These are phyloP conservation scores for Drosophila fungiperda DNA, from an alignment of 2,888 invertebrate genomes.

Conservation along the genomic window DNA sequence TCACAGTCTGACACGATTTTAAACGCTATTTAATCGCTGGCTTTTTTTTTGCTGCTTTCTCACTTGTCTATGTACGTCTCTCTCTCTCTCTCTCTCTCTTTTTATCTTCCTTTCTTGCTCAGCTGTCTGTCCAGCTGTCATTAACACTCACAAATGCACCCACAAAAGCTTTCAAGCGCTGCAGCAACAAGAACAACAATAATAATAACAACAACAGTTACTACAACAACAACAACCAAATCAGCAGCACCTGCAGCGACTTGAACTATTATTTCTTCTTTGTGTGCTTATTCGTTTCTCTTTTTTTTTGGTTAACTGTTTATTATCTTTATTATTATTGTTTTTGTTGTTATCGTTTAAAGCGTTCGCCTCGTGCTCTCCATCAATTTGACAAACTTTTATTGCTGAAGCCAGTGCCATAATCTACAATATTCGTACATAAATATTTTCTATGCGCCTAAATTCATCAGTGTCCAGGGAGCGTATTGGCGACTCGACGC, in stretches of 20 bases:
- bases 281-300: conserved; percentile 12
- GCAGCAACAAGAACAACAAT: conserved; percentile 34
- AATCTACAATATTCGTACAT: conserved; percentile 37
- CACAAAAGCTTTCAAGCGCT: conserved; percentile 32
- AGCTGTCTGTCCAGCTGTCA: conserved; percentile 62
- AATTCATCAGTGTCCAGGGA: conserved; percentile 84
- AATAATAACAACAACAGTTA: conserved; percentile 24
- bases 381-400: conserved; percentile 11
- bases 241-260: conserved; percentile 8
- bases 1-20: conserved; percentile 31
- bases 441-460: conserved; percentile 75
- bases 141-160: conserved; percentile 38
- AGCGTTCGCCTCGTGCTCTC: conserved; percentile 21
- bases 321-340: conserved; percentile 22
- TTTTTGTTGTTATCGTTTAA: conserved; percentile 45
- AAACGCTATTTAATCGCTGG: conserved; percentile 54
- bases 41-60: conserved; percentile 43
- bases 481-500: conserved; percentile 53
- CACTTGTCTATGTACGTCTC: conserved; percentile 15
- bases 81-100: conserved; percentile 24
- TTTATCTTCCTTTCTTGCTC: conserved; percentile 34
- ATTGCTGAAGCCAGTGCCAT: conserved; percentile 25
- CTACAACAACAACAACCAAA: conserved; percentile 18
- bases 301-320: background rate
- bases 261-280: conserved; percentile 26